Evolutionary conservation across 2,888 invertebrate species (phyloP), one percentile per base, ranked within the genome.

Genomic region (Drosophila kokeensis): DNA sequence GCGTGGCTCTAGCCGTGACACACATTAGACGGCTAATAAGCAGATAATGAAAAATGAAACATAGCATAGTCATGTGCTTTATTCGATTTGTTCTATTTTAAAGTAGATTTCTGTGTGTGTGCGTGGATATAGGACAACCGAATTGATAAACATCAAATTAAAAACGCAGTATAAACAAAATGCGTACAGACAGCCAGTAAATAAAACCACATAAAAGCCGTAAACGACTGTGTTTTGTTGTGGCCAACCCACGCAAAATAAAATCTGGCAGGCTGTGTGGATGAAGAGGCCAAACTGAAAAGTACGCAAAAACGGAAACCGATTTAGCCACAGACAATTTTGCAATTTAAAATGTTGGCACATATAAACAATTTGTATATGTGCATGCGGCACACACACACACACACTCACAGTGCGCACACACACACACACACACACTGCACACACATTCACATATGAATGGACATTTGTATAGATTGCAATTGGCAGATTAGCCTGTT

Each of bases 311-410:
- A 34, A 53, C 69, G 69, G 66, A 83, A 87, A 84, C 78, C 89
- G 85, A 84, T 86, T 86, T 89, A 76, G 85, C 89, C 85, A 76
- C 87, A 86, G 87, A 86, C 87, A 82, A 89, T 89, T 86, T 89
- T 89, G 85, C 87, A 82, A 89, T 86, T 86, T 87, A 76, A 86
- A 86, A 81, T 82, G 81, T 82, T 81, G 68, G 73, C 70, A 70
- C 70, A 82, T 76, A 86, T 84, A 87, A 80, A 86, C 87, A 89
- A 86, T 85, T 87, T 80, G 77, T 73, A 64, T 54, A 29, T 65
- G 18, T 65, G 29, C 42, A 15, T 32, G 30, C 53, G 21, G 24
- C 50, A 50, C 48, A 67, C 53, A 59, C 34, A 54, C 21, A 55
- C n/a, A 60, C 32, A n/a, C 48, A 52, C 49, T 11, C 30, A 30